Base-by-base conservation (phyloP, 2,888 invertebrate species). In the Dasysyrphus tricinctus region DNA sequence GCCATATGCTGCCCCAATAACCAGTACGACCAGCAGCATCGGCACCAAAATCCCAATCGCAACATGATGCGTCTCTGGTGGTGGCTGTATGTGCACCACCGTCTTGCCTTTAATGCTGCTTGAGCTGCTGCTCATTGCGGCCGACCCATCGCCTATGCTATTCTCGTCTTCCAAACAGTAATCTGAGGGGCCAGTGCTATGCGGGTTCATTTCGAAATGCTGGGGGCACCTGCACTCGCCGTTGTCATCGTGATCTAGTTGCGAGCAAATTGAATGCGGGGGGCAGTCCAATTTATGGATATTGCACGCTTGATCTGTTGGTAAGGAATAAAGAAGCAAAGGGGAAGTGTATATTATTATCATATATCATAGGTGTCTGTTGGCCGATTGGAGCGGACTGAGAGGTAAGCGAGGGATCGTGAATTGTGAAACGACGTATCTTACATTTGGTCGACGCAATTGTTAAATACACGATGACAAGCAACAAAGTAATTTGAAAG, bases 11-110 rank as follows among this genome's bases (percentile, higher is more conserved):
- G 88, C 63, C 9, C 88, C 88, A 44, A 89, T 84, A n/a, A 89
- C 79, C n/a, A 88, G 42, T 42, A 89, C 67, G 7, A 90, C 89
- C 51, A 90, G 76, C 44, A 89, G 74, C 57, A 90, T 85, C 7
- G 89, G 89, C 24, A 90, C 88, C 32, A 90, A 39, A 76, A 90
- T 89, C n/a, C 89, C 89, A 75, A 89, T 81, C 14, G 89, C 63
- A 51, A 90, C 80, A 80, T 89, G 89, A 78, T 90, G 89, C 7
- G 88, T 81, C 39, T 86, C 81, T 16, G 86, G 39, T 7, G 47
- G 85, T 39, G 42, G 88, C 79, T 67, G 88, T 75, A 86, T 82
- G n/a, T 86, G 86, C 59, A 86, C 86, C 12, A 86, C 82, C 0
- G 86, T 70, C 42, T 86, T 86, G 44, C 81, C 81, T 32, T 75